Conservation (phyloP, 2,113 vertebrate species). For the Scomber scombrus region DNA sequence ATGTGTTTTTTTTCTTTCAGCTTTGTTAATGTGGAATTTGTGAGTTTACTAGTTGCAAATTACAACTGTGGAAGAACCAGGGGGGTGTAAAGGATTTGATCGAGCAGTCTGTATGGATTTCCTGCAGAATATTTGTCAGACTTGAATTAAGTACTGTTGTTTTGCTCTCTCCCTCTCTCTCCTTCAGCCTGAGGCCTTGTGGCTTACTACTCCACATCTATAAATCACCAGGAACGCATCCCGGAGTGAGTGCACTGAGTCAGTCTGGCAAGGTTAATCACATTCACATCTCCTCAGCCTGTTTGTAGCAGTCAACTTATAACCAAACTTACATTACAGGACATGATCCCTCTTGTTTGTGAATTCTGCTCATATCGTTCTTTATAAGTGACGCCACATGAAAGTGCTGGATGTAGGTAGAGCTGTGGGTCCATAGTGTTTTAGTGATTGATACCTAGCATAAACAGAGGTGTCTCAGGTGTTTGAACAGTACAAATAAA, state of each 20-base stretch:
- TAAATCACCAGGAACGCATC: conserved; percentile 81
- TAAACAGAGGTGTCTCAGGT: conserved; percentile 20
- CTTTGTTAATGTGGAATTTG: conserved; percentile 61
- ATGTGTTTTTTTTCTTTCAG: conserved; percentile 45
- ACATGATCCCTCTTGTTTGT: conserved; percentile 79
- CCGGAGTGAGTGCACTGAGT: conserved; percentile 69
- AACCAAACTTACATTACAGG: conserved; percentile 76
- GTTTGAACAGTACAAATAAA: conserved; percentile 44
- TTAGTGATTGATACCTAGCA: conserved; percentile 54
- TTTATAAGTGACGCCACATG: conserved; percentile 61
- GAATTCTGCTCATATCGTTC: conserved; percentile 65
- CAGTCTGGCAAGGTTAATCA: conserved; percentile 77
- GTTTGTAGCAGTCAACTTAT: conserved; percentile 71
- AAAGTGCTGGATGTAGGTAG: conserved; percentile 55
- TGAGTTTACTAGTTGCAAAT: conserved; percentile 65
- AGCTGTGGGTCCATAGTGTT: conserved; percentile 33
- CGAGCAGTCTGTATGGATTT: conserved; percentile 66
- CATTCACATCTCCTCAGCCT: conserved; percentile 74
- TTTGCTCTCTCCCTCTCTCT: conserved; percentile 65
- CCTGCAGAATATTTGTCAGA: conserved; percentile 77
- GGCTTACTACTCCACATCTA: conserved; percentile 75
- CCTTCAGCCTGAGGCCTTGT: conserved; percentile 71
- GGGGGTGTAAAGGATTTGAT: conserved; percentile 60
- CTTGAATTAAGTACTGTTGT: conserved; percentile 79
- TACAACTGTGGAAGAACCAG: conserved; percentile 63